These are phyloP conservation scores for Tetanocera ferruginea DNA, from an alignment of 2,888 invertebrate genomes.

Conservation along the genomic window DNA sequence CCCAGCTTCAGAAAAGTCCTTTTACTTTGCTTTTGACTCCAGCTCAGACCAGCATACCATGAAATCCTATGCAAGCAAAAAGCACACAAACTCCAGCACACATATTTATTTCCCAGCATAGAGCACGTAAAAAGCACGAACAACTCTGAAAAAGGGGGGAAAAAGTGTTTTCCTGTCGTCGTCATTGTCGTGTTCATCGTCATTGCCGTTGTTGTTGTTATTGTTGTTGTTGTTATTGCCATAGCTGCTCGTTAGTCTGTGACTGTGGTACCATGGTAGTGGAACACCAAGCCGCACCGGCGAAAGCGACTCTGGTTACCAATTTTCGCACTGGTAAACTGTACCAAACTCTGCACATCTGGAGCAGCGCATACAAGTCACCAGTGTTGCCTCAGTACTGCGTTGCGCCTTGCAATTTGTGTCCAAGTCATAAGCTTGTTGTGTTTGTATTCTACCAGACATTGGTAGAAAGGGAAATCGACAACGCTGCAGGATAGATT, in stretches of 20 bases:
- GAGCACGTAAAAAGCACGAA: not conserved
- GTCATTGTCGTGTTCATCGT: slow-evolving; percentile 3
- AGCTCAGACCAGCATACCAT: not conserved
- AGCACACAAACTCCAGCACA: not conserved
- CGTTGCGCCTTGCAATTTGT: slow-evolving; percentile 13
- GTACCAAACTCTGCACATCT: slow-evolving; percentile 57
- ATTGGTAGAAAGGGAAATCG: slow-evolving; percentile 67
- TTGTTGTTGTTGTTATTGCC: slow-evolving; percentile 15
- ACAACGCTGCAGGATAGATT: slow-evolving; percentile 24
- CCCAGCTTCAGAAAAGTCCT: slow-evolving; percentile 14
- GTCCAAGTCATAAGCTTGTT: slow-evolving; percentile 19
- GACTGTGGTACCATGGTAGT: slow-evolving; percentile 49
- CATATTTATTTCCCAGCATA: not conserved
- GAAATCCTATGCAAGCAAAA: slow-evolving; percentile 11
- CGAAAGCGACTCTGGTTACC: slow-evolving; percentile 36
- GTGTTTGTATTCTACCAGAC: slow-evolving; percentile 55
- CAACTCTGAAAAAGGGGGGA: not conserved
- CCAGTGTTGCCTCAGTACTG: slow-evolving; percentile 17
- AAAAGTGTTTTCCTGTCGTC: slow-evolving; percentile 17
- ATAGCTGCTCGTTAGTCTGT: slow-evolving; percentile 38
- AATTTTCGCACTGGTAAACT: slow-evolving; percentile 55
- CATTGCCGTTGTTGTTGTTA: not conserved
- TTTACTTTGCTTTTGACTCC: not conserved
- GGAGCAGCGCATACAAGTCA: slow-evolving; percentile 22
- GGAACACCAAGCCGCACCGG: slow-evolving; percentile 44